Evolutionary conservation across 2,113 vertebrate genomes (phyloP).

Genomic region (Beaufortia kweichowensis): DNA sequence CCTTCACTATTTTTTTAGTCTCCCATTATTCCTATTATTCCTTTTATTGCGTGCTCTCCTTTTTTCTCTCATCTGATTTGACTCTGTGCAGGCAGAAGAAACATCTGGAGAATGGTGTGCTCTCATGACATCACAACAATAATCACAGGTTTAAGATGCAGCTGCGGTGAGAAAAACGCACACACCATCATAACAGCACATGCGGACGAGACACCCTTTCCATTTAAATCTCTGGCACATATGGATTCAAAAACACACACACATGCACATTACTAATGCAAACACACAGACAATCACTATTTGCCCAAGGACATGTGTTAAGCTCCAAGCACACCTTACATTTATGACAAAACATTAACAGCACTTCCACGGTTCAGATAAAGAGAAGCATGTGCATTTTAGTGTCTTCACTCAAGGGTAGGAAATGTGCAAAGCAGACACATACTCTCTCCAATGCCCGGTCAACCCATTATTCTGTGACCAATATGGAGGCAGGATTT

Average conservation of each 20-base stretch:
- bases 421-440: conserved; percentile 27
- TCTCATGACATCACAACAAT: conserved; percentile 66
- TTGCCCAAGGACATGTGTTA: conserved; percentile 8
- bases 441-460: not conserved
- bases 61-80: conserved; percentile 55
- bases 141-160: conserved; percentile 68
- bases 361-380: conserved; percentile 7
- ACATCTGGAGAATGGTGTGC: conserved; percentile 64
- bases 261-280: conserved; percentile 3
- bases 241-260: not conserved
- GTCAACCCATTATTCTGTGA: conserved; percentile 10
- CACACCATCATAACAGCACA: conserved; percentile 7
- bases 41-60: conserved; percentile 16
- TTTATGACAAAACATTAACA: conserved; percentile 32
- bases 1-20: too few species aligned
- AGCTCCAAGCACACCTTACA: conserved; percentile 32
- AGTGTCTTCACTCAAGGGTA: conserved; percentile 4
- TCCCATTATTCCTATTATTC: conserved; percentile 22
- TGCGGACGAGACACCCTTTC: not conserved
- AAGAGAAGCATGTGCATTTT: conserved; percentile 39
- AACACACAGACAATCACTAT: conserved; percentile 13
- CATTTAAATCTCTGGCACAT: not conserved
- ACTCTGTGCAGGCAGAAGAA: conserved; percentile 51
- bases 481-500: not conserved
- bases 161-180: conserved; percentile 59